These are phyloP conservation scores for Struthidea cinerea DNA, from an alignment of 2,113 vertebrate genomes.

Conservation along the genomic window DNA sequence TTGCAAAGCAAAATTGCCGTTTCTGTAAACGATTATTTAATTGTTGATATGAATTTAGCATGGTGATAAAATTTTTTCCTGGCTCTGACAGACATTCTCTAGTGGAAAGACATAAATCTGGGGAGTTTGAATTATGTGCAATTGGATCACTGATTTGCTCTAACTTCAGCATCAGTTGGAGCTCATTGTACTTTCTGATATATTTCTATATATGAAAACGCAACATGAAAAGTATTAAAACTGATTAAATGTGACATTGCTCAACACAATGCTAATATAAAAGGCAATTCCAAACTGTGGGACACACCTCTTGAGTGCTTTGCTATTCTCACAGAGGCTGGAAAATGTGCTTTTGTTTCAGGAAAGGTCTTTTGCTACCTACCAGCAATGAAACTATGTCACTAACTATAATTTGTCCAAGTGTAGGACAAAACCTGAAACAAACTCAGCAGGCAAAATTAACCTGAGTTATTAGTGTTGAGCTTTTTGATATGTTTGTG, in stretches of 20 bases:
- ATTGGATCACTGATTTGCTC: conserved; percentile 32
- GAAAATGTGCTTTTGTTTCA: neutral
- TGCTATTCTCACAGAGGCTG: neutral
- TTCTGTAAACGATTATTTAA: conserved; percentile 61
- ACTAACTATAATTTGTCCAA: neutral
- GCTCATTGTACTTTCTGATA: neutral
- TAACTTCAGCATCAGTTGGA: neutral
- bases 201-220: neutral
- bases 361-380: neutral
- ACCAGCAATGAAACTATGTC: neutral
- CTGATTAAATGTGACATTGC: conserved; percentile 15
- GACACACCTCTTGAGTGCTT: neutral
- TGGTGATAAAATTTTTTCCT: conserved; percentile 58
- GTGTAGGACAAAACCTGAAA: neutral
- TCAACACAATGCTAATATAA: neutral
- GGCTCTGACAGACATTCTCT: conserved; percentile 39
- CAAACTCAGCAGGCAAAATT: neutral
- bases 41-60: conserved; percentile 62
- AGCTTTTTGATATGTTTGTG: neutral
- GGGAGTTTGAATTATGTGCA: conserved; percentile 40
- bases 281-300: neutral
- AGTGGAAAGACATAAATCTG: conserved; percentile 49
- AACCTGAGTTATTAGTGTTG: neutral
- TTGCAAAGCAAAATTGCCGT: conserved; percentile 7
- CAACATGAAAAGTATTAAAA: conserved; percentile 20